Evolutionary conservation across 1,140 invertebrate genomes (phyloP).

Genomic region (Hestina assimilis): DNA sequence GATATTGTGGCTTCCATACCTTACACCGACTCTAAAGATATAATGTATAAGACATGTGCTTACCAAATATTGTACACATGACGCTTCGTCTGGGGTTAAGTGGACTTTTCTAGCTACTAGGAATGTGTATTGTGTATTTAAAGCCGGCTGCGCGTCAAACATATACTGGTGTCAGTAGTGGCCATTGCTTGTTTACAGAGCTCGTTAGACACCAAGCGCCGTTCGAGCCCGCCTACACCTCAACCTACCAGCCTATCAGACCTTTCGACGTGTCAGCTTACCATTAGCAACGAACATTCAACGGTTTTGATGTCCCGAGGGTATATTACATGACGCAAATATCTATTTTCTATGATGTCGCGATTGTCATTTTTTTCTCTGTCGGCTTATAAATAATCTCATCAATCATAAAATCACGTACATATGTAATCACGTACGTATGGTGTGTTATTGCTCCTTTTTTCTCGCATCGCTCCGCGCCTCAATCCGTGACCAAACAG

Average conservation of each 20-base stretch:
- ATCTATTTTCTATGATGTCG: conserved; percentile 32
- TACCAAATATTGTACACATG: conserved; percentile 38
- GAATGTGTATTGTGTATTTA: conserved; percentile 47
- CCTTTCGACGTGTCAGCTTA: conserved; percentile 48
- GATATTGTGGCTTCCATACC: conserved; percentile 4
- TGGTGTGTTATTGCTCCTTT: conserved; percentile 39
- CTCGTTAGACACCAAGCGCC: conserved; percentile 54
- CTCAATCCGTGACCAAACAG: conserved; percentile 55
- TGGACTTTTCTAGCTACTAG: conserved; percentile 55
- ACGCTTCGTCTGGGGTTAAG: conserved; percentile 34
- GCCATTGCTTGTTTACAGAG: conserved; percentile 61
- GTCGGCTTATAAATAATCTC: conserved; percentile 25
- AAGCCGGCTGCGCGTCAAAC: conserved; percentile 38
- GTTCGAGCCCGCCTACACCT: conserved; percentile 52
- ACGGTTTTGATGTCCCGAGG: conserved; percentile 23
- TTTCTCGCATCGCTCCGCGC: conserved; percentile 38
- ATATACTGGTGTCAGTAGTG: conserved; percentile 46
- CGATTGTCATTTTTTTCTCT: conserved; percentile 17
- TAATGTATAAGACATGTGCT: conserved; percentile 25
- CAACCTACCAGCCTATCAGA: conserved; percentile 12
- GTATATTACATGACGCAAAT: conserved; percentile 21
- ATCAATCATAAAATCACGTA: conserved; percentile 54
- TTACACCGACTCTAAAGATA: conserved; percentile 10
- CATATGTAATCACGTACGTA: conserved; percentile 37
- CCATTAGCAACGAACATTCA: conserved; percentile 52